Evolutionary conservation across 2,888 invertebrate species (phyloP), one percentile per base, ranked within the genome.

Genomic region (Rhorus exstirpatorius): DNA sequence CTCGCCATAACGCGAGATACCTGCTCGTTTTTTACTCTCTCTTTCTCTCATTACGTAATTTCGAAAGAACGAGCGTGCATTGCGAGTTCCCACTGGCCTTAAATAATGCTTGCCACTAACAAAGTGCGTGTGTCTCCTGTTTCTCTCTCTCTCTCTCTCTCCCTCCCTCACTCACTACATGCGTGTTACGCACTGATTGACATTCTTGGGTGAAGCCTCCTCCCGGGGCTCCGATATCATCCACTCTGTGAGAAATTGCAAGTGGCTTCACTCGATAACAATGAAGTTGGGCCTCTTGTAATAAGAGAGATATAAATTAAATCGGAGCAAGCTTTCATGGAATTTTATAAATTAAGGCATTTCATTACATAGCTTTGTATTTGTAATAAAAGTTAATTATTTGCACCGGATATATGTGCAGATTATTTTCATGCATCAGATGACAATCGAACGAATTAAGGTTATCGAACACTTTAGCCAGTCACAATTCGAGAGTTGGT

Each of bases 41-140:
- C 8, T 31, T 12, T 41, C 53, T 79, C 61, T 51, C 26, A 19
- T 82, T 84, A 78, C 70, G 77, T 76, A 82, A 82, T 17, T 61
- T 58, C 51, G 68, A 65, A 70, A 63, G 74, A 41, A 19, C 63
- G 38, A 68, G 46, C 19, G 44, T 71, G 49, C 78, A 75, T 17
- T 31, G 51, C 19, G 44, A 70, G 65, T 76, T 82, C 82, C 58
- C 78, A 79, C 71, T 78, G 65, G 82, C 82, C 68, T 77, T 77
- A 82, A 79, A 81, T 81, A 81, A 76, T 72, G 76, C 79, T 79
- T 31, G 76, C 53, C 24, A 77, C 79, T 61, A 60, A 71, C 79
- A 67, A 71, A 74, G 53, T 78, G 49, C 21, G 12, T 35, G 6
- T 7, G n/a, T 24, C 12, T 31, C 24, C 35, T 51, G 19, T 35